Evolutionary conservation across 2,888 invertebrate species (phyloP), one percentile per base, ranked within the genome.

Genomic region (Lasioglossum calceatum): DNA sequence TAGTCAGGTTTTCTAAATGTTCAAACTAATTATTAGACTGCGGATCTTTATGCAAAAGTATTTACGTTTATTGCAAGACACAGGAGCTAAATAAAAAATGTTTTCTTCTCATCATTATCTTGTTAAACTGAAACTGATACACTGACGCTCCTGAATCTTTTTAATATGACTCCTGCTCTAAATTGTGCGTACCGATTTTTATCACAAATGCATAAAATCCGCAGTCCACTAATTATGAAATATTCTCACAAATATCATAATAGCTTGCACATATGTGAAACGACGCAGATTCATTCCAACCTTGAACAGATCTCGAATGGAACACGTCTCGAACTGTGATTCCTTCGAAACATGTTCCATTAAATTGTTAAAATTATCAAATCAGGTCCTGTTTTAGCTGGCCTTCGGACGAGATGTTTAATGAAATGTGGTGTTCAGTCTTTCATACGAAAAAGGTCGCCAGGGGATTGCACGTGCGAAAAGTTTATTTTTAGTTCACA

Each of bases 371-470:
- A 83, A 85, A 85, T 85, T 61, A 85, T 61, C 84, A 42, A 78
- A 85, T 78, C 16, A 36, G 7, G n/a, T 42, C 74, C 70, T 47
- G 70, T 84, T 84, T 84, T 78, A 78, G 85, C 70, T 78, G 74
- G 74, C 84, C 85, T 84, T 85, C 84, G 47, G 64, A 50, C 42
- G 70, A 85, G 67, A 27, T 78, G 84, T 42, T 84, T 84, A 84
- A 85, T 78, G 74, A 85, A 71, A 84, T 78, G 78, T 74, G 36
- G 58, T 61, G 78, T 71, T 78, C 84, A 78, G 78, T 70, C 85
- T 84, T 44, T 84, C 74, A 74, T 74, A 84, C 42, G 74, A 75
- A 84, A 84, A 84, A 85, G 78, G 85, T 84, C 84, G 58, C 23
- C 58, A 61, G 84, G 58, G 70, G 74, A 75, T 84, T 84, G 61